Evolutionary conservation across 35 echinoderm and acorn worm genomes (phyloP).

Genomic region (Ophioderma brevispina): DNA sequence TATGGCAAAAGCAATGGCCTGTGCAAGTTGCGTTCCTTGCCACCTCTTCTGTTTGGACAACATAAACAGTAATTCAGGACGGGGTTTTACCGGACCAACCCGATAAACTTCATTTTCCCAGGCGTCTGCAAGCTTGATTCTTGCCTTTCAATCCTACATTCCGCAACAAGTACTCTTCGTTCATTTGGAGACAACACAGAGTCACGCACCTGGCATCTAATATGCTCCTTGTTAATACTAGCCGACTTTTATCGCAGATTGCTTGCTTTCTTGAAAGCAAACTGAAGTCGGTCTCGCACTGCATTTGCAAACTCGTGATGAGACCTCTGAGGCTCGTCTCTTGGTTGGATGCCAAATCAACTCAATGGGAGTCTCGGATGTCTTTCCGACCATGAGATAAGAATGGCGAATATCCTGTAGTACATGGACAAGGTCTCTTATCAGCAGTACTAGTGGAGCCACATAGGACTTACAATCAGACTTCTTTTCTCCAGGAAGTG

Average conservation of each 20-base stretch:
- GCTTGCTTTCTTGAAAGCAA: slow-evolving; percentile 19
- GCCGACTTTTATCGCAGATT: background rate
- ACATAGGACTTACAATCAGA: no score
- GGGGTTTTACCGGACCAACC: slow-evolving; percentile 8
- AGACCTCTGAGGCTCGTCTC: background rate
- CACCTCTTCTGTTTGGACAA: slow-evolving; percentile 2
- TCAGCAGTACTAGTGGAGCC: no score
- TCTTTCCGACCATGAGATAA: background rate
- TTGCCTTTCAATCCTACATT: slow-evolving; percentile 18
- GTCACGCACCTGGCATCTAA: slow-evolving; percentile 17
- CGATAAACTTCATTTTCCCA: slow-evolving; percentile 37
- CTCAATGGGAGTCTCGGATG: no score
- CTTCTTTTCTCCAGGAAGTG: no score
- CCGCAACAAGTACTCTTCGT: slow-evolving; percentile 55
- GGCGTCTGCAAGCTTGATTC: slow-evolving; percentile 11
- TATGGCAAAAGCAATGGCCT: background rate
- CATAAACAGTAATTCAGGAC: slow-evolving; percentile 59
- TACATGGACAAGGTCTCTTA: no score
- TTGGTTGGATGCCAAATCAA: slow-evolving; percentile 23
- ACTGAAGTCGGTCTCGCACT: slow-evolving; percentile 8
- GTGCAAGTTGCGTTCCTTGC: slow-evolving; percentile 7
- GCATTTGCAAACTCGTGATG: slow-evolving; percentile 33
- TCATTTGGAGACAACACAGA: slow-evolving; percentile 10
- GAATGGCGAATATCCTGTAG: no score
- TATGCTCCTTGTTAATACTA: slow-evolving; percentile 50